Evolutionary conservation across 2,888 invertebrate genomes (phyloP), one percentile per base, ranked within the genome.

Genomic region (Erpobdella octoculata): DNA sequence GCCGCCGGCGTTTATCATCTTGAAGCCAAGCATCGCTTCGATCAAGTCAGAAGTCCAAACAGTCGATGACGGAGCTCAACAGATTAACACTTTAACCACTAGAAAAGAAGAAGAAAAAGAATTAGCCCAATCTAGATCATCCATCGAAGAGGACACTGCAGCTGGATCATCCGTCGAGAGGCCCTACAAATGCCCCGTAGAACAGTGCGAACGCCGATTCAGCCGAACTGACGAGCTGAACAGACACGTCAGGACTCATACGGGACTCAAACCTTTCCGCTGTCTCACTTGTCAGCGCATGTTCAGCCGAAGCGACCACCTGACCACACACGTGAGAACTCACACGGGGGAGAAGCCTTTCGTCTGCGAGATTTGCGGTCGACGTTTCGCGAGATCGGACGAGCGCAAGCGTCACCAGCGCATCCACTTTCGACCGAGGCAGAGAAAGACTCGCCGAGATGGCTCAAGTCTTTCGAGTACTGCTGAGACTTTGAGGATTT

Each of bases 251-350:
- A 69, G 48, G n/a, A 53, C 58, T 4, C 69, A 69, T 37, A 58
- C 37, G 12, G 69, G 58, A n/a, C 18, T 69, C 36, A 69, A 69
- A 37, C 69, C 35, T 2, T 69, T 53, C 58, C 31, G 53, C 4
- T 69, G 69, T 33, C 21, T 21, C 15, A 69, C 58, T 21, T 71
- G 71, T 18, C 37, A 53, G 1, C 58, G 71, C 8, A 67, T 59
- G 66, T 71, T 71, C 59, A 71, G 71, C 67, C 58, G 71, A 15
- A 71, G 71, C 59, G 71, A 71, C 58, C 71, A 71, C 37, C 67
- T 71, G 41, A 71, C 71, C 35, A 71, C 71, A 0, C 71, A 71
- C 58, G 46, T 66, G 35, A 21, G 71, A 12, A 71, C 71, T 8
- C 71, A 71, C 67, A 71, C 71, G 25, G 71, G 71, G 1, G 71